A percentile compares a stretch with the other conserved stretches of the same genome.
Evolutionary conservation across 2,113 vertebrate species (phyloP).

Genomic region (Anthoscopus minutus): DNA sequence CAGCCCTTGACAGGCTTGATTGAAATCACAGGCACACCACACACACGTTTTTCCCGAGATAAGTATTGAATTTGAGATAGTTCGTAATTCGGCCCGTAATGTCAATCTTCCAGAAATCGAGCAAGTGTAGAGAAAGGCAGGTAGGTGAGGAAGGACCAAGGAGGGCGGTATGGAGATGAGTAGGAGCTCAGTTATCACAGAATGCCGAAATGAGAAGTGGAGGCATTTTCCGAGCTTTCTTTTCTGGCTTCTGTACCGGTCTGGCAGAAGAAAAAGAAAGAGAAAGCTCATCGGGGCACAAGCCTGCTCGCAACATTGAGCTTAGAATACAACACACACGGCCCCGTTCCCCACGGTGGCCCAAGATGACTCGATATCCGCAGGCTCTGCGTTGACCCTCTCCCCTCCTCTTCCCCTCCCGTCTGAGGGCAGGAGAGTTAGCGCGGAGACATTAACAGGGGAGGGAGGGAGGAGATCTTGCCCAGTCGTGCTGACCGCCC

Average conservation of each 20-base stretch:
- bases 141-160: background rate
- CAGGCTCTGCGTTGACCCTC: background rate
- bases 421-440: conserved; percentile 44
- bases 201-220: background rate
- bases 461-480: background rate
- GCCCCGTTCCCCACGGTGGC: background rate
- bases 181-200: background rate
- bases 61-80: background rate
- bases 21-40: background rate
- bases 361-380: background rate
- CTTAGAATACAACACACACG: background rate
- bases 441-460: background rate
- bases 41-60: background rate
- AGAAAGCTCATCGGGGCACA: background rate
- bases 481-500: background rate
- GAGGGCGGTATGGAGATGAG: background rate
- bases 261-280: background rate
- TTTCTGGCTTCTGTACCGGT: background rate
- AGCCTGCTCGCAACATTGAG: accelerated
- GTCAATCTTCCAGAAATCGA: background rate
- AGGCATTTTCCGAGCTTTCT: background rate
- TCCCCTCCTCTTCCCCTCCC: background rate
- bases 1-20: conserved; percentile 6
- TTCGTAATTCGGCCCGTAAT: background rate
- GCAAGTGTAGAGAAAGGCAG: background rate